A percentile compares a stretch with the other conserved stretches of the same genome.
Conservation (phyloP, 2,113 vertebrate genomes). For the Parus major region DNA sequence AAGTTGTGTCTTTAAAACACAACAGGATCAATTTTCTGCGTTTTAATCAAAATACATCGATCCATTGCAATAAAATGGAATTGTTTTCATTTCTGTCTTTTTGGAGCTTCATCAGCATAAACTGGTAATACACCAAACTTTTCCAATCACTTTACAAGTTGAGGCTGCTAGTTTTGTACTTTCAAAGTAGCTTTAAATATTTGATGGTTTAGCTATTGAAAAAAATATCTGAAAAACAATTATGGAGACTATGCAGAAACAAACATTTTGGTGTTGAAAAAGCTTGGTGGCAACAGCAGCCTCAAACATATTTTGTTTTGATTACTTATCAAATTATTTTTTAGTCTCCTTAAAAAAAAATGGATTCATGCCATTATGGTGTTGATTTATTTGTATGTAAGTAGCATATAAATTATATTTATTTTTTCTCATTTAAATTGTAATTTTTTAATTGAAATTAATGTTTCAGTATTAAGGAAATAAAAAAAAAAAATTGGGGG, state of each 20-base stretch:
- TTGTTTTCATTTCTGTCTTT: neutral
- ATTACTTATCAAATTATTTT: neutral
- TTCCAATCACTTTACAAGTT: neutral
- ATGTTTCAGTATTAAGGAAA: neutral
- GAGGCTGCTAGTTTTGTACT: neutral
- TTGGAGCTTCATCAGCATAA: neutral
- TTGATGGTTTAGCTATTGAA: neutral
- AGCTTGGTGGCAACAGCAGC: neutral
- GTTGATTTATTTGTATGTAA: neutral
- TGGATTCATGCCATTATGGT: neutral
- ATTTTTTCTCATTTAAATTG: neutral
- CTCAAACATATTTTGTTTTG: neutral
- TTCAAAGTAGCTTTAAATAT: neutral
- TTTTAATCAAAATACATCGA: neutral
- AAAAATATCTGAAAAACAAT: neutral
- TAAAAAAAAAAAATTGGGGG: fast-evolving
- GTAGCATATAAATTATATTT: neutral
- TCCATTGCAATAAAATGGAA: neutral
- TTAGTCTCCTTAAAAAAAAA: neutral
- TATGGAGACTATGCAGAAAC: neutral
- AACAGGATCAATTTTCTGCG: neutral
- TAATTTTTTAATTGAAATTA: neutral
- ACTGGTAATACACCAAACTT: neutral
- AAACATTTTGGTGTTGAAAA: neutral
- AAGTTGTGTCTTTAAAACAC: neutral